phyloP scores from a whole-genome alignment of 1,140 invertebrate genomes.

The Eueides isabella region DNA sequence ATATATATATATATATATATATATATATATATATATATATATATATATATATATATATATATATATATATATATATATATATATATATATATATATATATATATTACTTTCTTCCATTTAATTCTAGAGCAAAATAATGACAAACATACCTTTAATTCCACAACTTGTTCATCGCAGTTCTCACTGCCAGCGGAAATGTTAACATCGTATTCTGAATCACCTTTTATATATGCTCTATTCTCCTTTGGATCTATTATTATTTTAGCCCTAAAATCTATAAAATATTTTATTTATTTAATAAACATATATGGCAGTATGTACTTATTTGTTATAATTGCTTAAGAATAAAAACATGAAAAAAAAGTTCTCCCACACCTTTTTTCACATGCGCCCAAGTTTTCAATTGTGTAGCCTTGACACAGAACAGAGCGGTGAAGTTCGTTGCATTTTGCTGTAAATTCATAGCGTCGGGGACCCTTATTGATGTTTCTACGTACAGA shows the following conservation, averaged over 20 bases:
- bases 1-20: too few species aligned
- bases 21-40: too few species aligned
- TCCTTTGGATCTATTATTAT: conserved; percentile 58
- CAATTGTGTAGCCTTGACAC: conserved; percentile 50
- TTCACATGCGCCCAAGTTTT: conserved; percentile 20
- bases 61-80: too few species aligned
- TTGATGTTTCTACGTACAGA: conserved; percentile 72
- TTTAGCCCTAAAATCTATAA: conserved; percentile 53
- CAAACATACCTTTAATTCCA: conserved; percentile 56
- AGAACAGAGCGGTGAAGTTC: conserved; percentile 78
- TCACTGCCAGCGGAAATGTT: conserved; percentile 52
- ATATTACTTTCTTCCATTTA: too few species aligned
- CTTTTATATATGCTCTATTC: conserved; percentile 55
- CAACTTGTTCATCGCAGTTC: conserved; percentile 58
- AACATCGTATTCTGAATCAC: conserved; percentile 53
- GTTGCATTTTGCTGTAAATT: conserved; percentile 79
- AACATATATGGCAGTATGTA: too few species aligned
- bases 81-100: too few species aligned
- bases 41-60: too few species aligned
- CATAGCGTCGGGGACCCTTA: conserved; percentile 74
- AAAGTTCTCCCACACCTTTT: conserved; percentile 7
- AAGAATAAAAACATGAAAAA: not conserved
- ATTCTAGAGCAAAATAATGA: too few species aligned
- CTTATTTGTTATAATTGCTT: not conserved
- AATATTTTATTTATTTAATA: too few species aligned